Evolutionary conservation across 2,888 invertebrate species (phyloP).

Genomic region (Agrochola lota): DNA sequence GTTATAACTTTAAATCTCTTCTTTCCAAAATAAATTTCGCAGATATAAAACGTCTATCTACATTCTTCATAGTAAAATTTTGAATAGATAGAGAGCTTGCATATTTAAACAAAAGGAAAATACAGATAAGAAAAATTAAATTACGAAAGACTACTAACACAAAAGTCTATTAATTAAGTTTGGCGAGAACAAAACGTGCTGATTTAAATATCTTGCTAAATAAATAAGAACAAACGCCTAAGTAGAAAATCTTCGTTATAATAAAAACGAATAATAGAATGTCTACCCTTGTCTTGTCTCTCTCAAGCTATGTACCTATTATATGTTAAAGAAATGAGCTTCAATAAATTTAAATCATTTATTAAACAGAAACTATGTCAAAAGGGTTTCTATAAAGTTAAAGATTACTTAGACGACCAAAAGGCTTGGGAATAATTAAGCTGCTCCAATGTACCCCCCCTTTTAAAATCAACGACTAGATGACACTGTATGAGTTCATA

Average conservation of each 20-base stretch:
- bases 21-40: neutral
- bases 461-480: no score
- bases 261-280: constrained; percentile 2
- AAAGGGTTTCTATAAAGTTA: no score
- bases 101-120: neutral
- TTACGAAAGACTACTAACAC: neutral
- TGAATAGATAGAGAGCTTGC: neutral
- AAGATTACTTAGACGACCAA: no score
- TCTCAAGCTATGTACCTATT: neutral
- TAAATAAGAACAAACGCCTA: neutral
- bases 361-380: no score
- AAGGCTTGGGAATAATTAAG: no score
- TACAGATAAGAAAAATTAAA: constrained; percentile 7
- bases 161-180: constrained; percentile 6
- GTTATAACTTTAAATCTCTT: neutral
- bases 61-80: neutral
- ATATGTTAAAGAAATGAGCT: no score
- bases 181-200: neutral
- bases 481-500: no score
- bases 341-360: no score
- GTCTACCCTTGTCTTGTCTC: neutral
- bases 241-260: neutral
- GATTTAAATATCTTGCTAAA: neutral
- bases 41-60: neutral
- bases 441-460: no score